A percentile compares a stretch with the other conserved stretches of the same genome.
phyloP scores from a whole-genome alignment of 2,797 vertebrate genomes.

The Benthosema pterotum region DNA sequence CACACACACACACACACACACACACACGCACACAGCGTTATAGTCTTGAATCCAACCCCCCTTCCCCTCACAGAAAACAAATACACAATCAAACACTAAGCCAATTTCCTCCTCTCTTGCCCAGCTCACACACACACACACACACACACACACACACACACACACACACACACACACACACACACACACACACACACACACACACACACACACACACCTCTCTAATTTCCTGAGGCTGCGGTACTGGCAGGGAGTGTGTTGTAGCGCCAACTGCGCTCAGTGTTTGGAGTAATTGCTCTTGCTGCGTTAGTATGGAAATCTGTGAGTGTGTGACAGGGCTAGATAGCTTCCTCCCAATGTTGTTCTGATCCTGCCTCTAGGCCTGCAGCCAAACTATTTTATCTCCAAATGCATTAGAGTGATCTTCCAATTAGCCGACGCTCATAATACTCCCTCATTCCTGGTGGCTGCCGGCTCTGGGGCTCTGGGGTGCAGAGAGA shows the following conservation, averaged over 20 bases:
- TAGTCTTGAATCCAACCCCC: conserved; percentile 66
- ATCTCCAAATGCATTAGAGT: conserved; percentile 99
- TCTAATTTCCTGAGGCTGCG: conserved; percentile 80
- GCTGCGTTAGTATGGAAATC: conserved; percentile 99
- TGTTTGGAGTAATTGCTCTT: conserved; percentile 94
- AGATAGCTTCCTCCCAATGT: conserved; percentile 97
- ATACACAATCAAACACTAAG: conserved; percentile 83
- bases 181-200: conserved; percentile 57
- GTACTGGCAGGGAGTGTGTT: conserved; percentile 90
- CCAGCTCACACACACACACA: conserved; percentile 56
- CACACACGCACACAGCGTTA: neutral
- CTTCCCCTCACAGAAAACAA: conserved; percentile 76
- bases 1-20: conserved; percentile 14
- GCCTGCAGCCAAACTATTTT: conserved; percentile 99
- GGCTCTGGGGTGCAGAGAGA: conserved; percentile 34
- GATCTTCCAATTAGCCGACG: conserved; percentile 99
- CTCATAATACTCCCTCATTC: conserved; percentile 98
- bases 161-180: conserved; percentile 47
- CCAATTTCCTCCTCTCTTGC: conserved; percentile 79
- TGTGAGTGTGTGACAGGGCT: conserved; percentile 98
- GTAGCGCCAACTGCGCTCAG: conserved; percentile 92
- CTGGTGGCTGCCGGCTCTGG: conserved; percentile 86
- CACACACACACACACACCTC: conserved; percentile 56
- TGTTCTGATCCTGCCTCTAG: conserved; percentile 99
- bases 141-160: conserved; percentile 34